These are phyloP conservation scores for Phrynocephalus vlangalii DNA, from an alignment of 2,797 vertebrate genomes.

Conservation along the genomic window DNA sequence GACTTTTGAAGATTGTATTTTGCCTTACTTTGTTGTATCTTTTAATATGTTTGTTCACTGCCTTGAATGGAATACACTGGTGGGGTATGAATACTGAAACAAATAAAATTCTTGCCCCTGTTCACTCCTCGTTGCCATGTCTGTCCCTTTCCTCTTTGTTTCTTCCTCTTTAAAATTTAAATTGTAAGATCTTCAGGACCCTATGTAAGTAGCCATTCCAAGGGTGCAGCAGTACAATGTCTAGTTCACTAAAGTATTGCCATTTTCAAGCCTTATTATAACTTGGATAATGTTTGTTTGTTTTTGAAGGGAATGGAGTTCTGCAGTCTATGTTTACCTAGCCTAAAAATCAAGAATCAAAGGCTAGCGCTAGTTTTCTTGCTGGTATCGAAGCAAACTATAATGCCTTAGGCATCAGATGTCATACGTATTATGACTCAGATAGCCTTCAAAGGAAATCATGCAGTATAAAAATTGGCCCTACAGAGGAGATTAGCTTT, in stretches of 20 bases:
- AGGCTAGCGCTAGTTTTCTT: conserved; percentile 8
- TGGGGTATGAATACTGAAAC: neutral
- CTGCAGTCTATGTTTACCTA: neutral
- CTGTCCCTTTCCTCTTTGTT: conserved; percentile 11
- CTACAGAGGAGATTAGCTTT: neutral
- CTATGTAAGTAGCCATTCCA: neutral
- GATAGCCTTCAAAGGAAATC: neutral
- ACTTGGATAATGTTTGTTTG: neutral
- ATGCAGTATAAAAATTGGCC: neutral
- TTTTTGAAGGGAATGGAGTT: neutral
- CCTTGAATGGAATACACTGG: neutral
- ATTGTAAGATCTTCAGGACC: neutral
- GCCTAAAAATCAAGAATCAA: neutral
- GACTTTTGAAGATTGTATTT: conserved; percentile 13
- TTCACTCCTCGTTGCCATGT: neutral
- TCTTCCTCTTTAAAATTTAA: conserved; percentile 17
- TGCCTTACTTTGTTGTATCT: conserved; percentile 3
- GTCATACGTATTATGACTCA: neutral
- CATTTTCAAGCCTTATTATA: neutral
- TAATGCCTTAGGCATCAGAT: neutral
- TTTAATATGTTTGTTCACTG: conserved; percentile 3
- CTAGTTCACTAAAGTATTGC: neutral
- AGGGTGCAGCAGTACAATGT: neutral
- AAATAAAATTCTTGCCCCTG: conserved; percentile 11
- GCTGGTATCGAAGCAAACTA: neutral